Evolutionary conservation across 2,888 invertebrate genomes (phyloP), one percentile per base, ranked within the genome.

Genomic region (Meliscaeva auricollis): DNA sequence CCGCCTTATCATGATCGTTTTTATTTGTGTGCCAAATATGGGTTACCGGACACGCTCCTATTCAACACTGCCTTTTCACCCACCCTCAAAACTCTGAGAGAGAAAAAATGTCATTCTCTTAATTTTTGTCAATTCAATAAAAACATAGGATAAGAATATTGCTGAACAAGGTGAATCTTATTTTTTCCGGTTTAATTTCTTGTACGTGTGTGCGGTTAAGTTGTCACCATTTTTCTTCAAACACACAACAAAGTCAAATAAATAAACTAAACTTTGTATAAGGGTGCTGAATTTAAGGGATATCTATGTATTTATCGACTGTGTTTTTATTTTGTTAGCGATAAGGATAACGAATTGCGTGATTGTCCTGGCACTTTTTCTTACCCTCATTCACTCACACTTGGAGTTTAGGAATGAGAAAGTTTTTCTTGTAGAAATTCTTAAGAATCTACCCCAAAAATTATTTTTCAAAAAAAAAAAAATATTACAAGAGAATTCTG

Each of bases 291-390:
- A 11, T 3, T 38, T 9, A 3, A 13, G 26, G 38, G 7, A 15
- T 48, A 48, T 35, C 50, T 84, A 75, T n/a, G n/a, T n/a, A n/a
- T 84, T 58, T 75, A 79, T 84, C 66, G 83, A 74, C 66, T 48
- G 70, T 80, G 69, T 70, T 84, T 38, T 75, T 72, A 72, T 76
- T 66, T 72, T 80, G 80, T 60, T 54, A 22, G 64, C 70, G 84
- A 84, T 84, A 80, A 84, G 84, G 75, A 80, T 84, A 75, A 79
- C 46, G 79, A 70, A 79, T 76, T 70, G 70, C 74, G 79, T 79
- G 78, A 70, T 73, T 74, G 54, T 78, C 35, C 64, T 58, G 46
- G 54, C n/a, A 66, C 9, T 20, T 68, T 41, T 66, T 60, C 41
- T 26, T 30, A 38, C 11, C 30, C 3, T 30, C 5, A 20, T 8